phyloP scores from a whole-genome alignment of 2,797 vertebrate genomes.

The Sandelia bainsii region DNA sequence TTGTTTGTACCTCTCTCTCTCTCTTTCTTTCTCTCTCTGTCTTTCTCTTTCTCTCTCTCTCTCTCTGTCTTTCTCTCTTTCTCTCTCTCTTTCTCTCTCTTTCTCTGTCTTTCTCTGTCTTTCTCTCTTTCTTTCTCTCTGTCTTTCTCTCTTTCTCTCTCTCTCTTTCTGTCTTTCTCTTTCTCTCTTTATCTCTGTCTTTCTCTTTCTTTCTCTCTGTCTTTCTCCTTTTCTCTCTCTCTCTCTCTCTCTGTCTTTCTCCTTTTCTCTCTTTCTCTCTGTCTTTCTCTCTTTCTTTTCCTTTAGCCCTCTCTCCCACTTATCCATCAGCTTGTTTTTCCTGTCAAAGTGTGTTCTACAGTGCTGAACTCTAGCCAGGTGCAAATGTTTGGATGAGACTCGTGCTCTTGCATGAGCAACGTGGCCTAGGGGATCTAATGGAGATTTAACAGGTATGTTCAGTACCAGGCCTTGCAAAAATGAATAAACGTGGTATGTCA shows the following conservation, averaged over 20 bases:
- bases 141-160: not conserved
- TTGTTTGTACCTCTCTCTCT: constrained; percentile 23
- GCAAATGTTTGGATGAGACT: constrained; percentile 56
- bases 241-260: constrained; percentile 7
- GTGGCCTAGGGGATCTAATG: constrained; percentile 37
- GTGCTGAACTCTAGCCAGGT: constrained; percentile 52
- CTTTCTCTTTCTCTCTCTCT: not conserved
- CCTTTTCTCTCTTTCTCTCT: not conserved
- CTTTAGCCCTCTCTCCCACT: not conserved
- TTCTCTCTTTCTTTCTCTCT: not conserved
- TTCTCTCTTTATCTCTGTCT: no score
- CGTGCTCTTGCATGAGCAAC: constrained; percentile 22
- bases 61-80: no score
- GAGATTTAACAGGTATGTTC: constrained; percentile 47
- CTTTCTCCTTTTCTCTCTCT: no score
- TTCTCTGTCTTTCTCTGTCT: constrained; percentile 7
- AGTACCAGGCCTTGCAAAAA: constrained; percentile 22
- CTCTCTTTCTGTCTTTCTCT: not conserved
- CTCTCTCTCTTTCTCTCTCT: no score
- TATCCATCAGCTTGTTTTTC: constrained; percentile 41
- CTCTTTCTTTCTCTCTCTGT: not conserved
- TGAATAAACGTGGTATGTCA: constrained; percentile 53
- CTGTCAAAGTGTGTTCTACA: constrained; percentile 36
- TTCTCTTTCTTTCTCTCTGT: no score
- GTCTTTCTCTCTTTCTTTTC: not conserved